These are phyloP conservation scores for Ormyrus pomaceus DNA, from an alignment of 2,888 invertebrate genomes.

Conservation along the genomic window DNA sequence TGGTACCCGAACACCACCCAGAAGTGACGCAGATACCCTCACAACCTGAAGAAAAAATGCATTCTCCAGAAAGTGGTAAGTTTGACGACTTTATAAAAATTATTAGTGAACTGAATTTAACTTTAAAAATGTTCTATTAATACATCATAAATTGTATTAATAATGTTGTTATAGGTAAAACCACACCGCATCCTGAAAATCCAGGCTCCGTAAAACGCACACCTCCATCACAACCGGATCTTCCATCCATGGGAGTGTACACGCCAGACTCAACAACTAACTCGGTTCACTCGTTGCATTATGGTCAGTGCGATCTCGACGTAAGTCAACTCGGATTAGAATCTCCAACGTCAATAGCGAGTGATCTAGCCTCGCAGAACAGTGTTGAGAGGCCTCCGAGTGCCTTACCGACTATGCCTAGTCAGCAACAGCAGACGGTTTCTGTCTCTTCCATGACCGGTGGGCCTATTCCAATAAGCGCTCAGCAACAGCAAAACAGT, in stretches of 20 bases:
- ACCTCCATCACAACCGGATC: slow-evolving; percentile 78
- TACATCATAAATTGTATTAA: neutral
- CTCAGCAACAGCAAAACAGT: slow-evolving; percentile 53
- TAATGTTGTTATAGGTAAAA: slow-evolving; percentile 62
- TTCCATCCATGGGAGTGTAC: slow-evolving; percentile 91
- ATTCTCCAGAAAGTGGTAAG: slow-evolving; percentile 72
- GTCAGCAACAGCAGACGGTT: slow-evolving; percentile 29
- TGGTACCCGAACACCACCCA: slow-evolving; percentile 55
- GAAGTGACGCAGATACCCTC: slow-evolving; percentile 63
- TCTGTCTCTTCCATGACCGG: slow-evolving; percentile 50
- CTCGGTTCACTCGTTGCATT: slow-evolving; percentile 88
- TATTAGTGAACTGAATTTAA: too few species aligned
- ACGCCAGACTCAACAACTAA: slow-evolving; percentile 91
- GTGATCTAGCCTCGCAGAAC: slow-evolving; percentile 88
- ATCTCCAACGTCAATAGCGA: slow-evolving; percentile 92
- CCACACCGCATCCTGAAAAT: slow-evolving; percentile 75
- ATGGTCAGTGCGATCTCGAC: slow-evolving; percentile 88
- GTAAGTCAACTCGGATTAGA: slow-evolving; percentile 90
- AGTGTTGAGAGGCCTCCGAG: slow-evolving; percentile 82
- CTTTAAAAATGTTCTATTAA: neutral
- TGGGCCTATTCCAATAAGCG: slow-evolving; percentile 62
- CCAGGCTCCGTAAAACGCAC: slow-evolving; percentile 77
- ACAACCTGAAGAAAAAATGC: slow-evolving; percentile 70
- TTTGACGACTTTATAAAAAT: neutral
- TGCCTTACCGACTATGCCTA: slow-evolving; percentile 76